Conservation (phyloP, 2,888 invertebrate species). For the Eristalis tenax region DNA sequence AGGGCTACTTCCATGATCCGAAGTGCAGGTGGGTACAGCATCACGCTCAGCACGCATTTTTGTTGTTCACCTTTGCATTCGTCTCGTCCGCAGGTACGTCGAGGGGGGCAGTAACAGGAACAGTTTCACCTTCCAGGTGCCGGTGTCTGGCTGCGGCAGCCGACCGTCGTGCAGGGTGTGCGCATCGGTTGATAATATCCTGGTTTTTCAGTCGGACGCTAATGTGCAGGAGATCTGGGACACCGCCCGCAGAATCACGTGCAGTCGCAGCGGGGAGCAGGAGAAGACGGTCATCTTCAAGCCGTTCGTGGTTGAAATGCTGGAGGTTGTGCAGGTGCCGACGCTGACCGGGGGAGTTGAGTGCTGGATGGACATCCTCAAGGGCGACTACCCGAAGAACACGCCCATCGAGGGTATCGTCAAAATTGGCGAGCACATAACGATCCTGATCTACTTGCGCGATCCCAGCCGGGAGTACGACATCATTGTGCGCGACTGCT, state of each 20-base stretch:
- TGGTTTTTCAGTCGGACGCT: constrained; percentile 87
- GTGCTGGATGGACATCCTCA: constrained; percentile 90
- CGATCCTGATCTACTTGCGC: constrained; percentile 86
- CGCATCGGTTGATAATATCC: constrained; percentile 85
- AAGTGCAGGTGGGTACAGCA: constrained; percentile 84
- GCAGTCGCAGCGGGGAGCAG: constrained; percentile 79
- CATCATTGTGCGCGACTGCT: constrained; percentile 87
- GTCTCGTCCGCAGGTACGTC: constrained; percentile 82
- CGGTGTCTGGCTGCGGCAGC: constrained; percentile 85
- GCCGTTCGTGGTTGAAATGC: constrained; percentile 87
- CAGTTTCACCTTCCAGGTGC: constrained; percentile 85
- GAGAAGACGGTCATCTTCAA: constrained; percentile 80
- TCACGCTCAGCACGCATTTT: background rate
- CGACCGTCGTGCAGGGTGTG: constrained; percentile 84
- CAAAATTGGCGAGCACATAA: constrained; percentile 87
- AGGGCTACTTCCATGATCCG: constrained; percentile 85
- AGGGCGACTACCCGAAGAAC: constrained; percentile 87
- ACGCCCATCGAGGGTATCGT: constrained; percentile 85
- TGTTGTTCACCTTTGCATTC: background rate
- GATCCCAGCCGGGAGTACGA: constrained; percentile 85
- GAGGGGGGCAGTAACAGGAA: constrained; percentile 83
- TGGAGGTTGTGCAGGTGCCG: constrained; percentile 86
- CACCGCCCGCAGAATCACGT: constrained; percentile 85
- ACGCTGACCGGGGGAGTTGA: constrained; percentile 86
- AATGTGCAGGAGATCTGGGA: constrained; percentile 86